Conservation (phyloP, 2,888 invertebrate species). For the Epiblema foenella region DNA sequence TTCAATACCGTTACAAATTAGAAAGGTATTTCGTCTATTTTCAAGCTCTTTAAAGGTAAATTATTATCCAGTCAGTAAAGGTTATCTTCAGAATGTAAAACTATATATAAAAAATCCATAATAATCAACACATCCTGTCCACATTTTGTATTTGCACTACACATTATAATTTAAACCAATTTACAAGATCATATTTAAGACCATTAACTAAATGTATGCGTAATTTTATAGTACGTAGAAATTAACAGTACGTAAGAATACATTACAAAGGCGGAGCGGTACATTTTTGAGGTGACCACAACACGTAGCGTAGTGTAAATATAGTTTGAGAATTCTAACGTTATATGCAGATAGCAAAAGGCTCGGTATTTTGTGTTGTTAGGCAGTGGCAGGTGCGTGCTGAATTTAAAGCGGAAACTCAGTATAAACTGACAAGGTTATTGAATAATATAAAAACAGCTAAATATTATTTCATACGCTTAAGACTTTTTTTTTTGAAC, state of each 20-base stretch:
- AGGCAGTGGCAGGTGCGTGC: slow-evolving; percentile 29
- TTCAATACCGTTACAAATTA: too few species aligned
- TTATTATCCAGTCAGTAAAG: not conserved
- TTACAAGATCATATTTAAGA: slow-evolving; percentile 31
- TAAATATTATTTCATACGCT: too few species aligned
- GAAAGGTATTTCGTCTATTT: too few species aligned
- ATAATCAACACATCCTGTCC: slow-evolving; percentile 5
- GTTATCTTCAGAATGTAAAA: not conserved
- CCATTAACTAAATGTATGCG: slow-evolving; percentile 16
- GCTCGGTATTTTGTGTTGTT: slow-evolving; percentile 24
- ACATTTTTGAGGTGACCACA: slow-evolving; percentile 35
- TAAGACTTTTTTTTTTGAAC: too few species aligned
- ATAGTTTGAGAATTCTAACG: slow-evolving; percentile 35
- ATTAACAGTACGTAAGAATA: slow-evolving; percentile 24
- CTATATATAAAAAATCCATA: not conserved
- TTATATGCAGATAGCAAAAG: slow-evolving; percentile 33
- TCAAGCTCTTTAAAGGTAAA: too few species aligned
- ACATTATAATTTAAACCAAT: slow-evolving; percentile 24
- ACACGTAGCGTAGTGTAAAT: slow-evolving; percentile 42
- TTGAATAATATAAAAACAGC: too few species aligned
- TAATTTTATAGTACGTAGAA: slow-evolving; percentile 26
- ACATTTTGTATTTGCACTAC: slow-evolving; percentile 2
- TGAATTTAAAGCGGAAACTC: not conserved
- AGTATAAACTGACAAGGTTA: too few species aligned
- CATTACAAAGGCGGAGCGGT: slow-evolving; percentile 34